Conservation (phyloP, 1,140 invertebrate genomes). For the Anthonomus grandis region DNA sequence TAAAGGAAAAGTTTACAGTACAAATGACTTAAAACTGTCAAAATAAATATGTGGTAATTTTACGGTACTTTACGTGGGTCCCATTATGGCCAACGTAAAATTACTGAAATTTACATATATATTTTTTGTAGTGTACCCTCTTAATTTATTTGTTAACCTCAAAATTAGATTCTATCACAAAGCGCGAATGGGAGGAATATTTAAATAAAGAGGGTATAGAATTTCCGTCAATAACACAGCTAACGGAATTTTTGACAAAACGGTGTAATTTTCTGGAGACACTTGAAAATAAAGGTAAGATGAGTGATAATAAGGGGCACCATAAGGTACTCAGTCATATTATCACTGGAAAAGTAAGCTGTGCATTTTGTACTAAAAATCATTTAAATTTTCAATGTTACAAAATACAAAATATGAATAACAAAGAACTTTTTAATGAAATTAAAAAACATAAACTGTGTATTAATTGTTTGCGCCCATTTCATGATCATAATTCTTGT, state of each 20-base stretch:
- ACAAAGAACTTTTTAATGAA: neutral
- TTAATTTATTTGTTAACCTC: constrained; percentile 11
- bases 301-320: neutral
- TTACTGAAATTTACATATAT: too few relatives aligned
- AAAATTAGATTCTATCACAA: constrained; percentile 22
- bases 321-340: neutral
- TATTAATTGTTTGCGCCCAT: constrained; percentile 13
- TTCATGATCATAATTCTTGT: constrained; percentile 5
- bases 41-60: too few relatives aligned
- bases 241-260: constrained; percentile 9
- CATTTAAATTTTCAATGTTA: constrained; percentile 19
- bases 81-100: too few relatives aligned
- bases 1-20: too few relatives aligned
- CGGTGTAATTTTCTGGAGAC: constrained; percentile 5
- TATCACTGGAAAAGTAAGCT: neutral
- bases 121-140: constrained; percentile 14
- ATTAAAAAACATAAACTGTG: constrained; percentile 15
- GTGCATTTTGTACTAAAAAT: constrained; percentile 11
- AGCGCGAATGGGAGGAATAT: constrained; percentile 11
- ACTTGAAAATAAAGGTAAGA: neutral
- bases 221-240: neutral
- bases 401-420: constrained; percentile 4
- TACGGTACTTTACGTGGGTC: too few relatives aligned
- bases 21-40: too few relatives aligned
- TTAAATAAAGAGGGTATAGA: neutral